A percentile compares a stretch with the other conserved stretches of the same genome.
phyloP scores from a whole-genome alignment of 2,113 vertebrate species.

The Plecturocebus donacophilus region DNA sequence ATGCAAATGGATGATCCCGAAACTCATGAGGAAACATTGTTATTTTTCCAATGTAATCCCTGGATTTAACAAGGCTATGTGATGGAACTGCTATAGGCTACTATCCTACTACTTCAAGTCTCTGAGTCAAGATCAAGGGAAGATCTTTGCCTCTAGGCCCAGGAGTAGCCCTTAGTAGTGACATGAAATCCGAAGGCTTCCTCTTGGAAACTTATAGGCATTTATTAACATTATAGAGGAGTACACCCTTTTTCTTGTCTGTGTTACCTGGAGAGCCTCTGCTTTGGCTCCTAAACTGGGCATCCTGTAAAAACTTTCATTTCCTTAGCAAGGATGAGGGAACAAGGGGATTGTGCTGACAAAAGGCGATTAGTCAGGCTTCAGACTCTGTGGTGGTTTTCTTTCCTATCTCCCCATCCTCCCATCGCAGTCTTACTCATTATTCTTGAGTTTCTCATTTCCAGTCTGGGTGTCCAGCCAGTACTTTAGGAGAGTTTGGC shows the following conservation, averaged over 20 bases:
- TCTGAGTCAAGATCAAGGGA: background rate
- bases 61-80: background rate
- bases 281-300: background rate
- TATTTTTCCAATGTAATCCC: background rate
- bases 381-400: background rate
- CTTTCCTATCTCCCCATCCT: background rate
- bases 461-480: constrained; percentile 74
- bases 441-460: constrained; percentile 64
- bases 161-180: background rate
- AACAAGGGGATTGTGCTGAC: constrained; percentile 43
- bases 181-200: background rate
- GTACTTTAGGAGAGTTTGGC: constrained; percentile 69
- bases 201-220: background rate
- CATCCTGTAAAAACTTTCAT: background rate
- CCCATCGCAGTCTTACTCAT: background rate
- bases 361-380: background rate
- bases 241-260: background rate
- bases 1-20: background rate
- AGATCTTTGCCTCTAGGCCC: background rate
- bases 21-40: background rate
- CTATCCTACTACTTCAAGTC: background rate
- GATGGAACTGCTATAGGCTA: background rate
- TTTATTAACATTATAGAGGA: background rate
- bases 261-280: constrained; percentile 19
- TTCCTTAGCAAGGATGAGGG: constrained; percentile 2